Conservation (phyloP, 2,888 invertebrate genomes). For the Tachina grossa region DNA sequence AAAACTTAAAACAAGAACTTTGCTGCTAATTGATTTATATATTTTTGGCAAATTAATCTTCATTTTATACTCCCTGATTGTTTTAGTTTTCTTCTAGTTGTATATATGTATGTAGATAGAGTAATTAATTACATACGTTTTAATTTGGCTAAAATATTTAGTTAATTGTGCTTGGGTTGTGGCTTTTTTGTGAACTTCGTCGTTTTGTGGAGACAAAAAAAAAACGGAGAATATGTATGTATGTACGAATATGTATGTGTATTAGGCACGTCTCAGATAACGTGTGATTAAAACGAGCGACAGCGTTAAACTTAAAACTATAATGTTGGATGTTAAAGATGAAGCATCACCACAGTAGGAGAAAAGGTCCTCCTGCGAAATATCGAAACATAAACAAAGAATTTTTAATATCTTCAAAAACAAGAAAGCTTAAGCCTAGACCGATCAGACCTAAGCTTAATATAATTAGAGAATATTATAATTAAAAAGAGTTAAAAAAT, state of each 20-base stretch:
- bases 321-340: slow-evolving; percentile 73
- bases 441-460: no score
- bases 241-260: slow-evolving; percentile 2
- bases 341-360: slow-evolving; percentile 82
- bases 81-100: slow-evolving; percentile 52
- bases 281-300: slow-evolving; percentile 77
- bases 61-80: slow-evolving; percentile 67
- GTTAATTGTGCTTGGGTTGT: slow-evolving; percentile 49
- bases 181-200: neutral
- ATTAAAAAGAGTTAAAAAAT: no score
- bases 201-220: slow-evolving; percentile 29
- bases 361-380: slow-evolving; percentile 78
- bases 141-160: slow-evolving; percentile 31
- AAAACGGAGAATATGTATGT: neutral
- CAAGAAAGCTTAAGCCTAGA: no score
- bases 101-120: neutral
- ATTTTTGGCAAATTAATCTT: slow-evolving; percentile 61
- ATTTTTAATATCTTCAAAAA: no score
- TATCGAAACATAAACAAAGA: neutral
- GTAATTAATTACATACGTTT: slow-evolving; percentile 17
- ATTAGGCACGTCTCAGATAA: slow-evolving; percentile 75
- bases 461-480: no score
- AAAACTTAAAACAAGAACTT: slow-evolving; percentile 50
- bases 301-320: slow-evolving; percentile 69
- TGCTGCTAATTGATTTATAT: slow-evolving; percentile 41